A percentile compares a stretch with the other conserved stretches of the same genome.
Conservation (phyloP, 2,113 vertebrate genomes). For the Gambusia affinis region DNA sequence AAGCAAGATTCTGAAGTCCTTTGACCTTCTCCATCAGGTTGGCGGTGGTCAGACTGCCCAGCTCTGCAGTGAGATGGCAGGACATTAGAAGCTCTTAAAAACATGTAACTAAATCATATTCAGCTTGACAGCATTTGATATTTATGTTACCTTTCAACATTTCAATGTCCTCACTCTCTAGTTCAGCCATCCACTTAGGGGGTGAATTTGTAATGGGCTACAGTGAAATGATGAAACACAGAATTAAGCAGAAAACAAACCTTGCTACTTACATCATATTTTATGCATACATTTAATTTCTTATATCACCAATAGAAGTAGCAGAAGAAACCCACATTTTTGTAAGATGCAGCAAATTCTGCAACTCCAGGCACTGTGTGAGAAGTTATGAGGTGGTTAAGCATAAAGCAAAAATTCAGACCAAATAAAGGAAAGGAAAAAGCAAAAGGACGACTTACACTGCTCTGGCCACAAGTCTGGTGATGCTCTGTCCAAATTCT, state of each 20-base stretch:
- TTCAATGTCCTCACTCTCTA: conserved; percentile 96
- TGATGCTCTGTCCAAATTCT: conserved; percentile 96
- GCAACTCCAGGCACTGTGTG: conserved; percentile 94
- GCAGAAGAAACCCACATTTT: conserved; percentile 88
- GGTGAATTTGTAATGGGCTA: conserved; percentile 96
- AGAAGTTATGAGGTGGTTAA: conserved; percentile 28
- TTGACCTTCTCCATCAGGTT: conserved; percentile 99
- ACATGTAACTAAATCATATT: conserved; percentile 12
- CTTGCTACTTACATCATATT: not conserved
- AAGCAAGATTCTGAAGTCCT: conserved; percentile 96
- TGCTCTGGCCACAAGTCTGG: conserved; percentile 98
- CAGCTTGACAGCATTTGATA: conserved; percentile 23
- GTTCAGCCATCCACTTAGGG: conserved; percentile 98
- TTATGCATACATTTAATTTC: not conserved
- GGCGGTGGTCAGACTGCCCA: conserved; percentile 96
- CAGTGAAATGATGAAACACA: conserved; percentile 43
- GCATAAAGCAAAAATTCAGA: not conserved
- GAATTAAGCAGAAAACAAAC: not conserved
- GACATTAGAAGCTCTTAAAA: not conserved
- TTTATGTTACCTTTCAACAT: conserved; percentile 91
- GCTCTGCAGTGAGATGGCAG: conserved; percentile 74
- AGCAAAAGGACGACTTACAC: conserved; percentile 79
- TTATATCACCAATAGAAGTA: conserved; percentile 20
- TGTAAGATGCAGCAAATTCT: conserved; percentile 97
- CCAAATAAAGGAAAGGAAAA: not conserved